These are phyloP conservation scores for Ectemnius lituratus DNA, from an alignment of 2,888 invertebrate species.

Conservation along the genomic window DNA sequence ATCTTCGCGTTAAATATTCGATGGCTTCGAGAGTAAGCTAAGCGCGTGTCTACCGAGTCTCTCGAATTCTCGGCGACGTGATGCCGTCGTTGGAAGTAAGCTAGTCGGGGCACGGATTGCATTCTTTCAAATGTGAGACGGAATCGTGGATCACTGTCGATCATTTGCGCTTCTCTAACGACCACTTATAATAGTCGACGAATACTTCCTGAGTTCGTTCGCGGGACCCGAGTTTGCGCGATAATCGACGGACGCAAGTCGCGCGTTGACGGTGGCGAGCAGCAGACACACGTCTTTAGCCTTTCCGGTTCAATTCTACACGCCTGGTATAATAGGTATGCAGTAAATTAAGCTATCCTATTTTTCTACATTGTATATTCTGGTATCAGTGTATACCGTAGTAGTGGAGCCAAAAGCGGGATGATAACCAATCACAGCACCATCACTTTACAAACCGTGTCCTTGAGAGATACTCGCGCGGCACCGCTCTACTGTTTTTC, in stretches of 20 bases:
- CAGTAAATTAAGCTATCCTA: constrained; percentile 66
- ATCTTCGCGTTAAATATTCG: constrained; percentile 29
- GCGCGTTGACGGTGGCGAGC: background rate
- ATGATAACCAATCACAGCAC: constrained; percentile 1
- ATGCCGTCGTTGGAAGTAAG: too few species aligned
- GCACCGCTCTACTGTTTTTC: constrained; percentile 26
- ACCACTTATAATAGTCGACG: too few species aligned
- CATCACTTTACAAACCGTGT: constrained; percentile 19
- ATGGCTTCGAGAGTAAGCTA: too few species aligned
- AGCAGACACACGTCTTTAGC: constrained; percentile 17
- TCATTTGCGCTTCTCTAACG: too few species aligned
- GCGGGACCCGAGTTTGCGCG: constrained; percentile 1
- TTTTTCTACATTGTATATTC: constrained; percentile 73
- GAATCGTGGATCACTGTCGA: too few species aligned
- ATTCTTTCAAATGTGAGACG: too few species aligned
- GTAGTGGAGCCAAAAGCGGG: background rate
- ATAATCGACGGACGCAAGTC: constrained; percentile 4
- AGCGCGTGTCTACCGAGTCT: too few species aligned
- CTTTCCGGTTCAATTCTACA: constrained; percentile 41
- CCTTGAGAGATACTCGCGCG: constrained; percentile 11
- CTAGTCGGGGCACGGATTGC: too few species aligned
- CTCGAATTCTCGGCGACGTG: too few species aligned
- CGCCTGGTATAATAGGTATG: constrained; percentile 23
- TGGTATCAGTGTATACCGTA: constrained; percentile 33
- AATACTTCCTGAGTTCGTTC: too few species aligned